phyloP scores from a whole-genome alignment of 1,140 invertebrate genomes.

The Drosophila sechellia region DNA sequence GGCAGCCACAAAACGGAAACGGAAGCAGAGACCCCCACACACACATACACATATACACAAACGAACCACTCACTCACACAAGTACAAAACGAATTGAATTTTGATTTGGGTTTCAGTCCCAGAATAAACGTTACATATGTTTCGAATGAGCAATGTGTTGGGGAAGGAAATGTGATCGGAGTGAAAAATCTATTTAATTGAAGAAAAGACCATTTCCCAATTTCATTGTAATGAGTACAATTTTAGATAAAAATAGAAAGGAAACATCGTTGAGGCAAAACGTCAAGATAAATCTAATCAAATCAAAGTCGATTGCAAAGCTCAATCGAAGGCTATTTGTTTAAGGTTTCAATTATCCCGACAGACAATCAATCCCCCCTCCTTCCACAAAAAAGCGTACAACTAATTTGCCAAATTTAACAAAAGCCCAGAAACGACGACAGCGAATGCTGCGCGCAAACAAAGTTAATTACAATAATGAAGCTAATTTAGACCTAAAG shows the following conservation, averaged over 20 bases:
- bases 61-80: slow-evolving; percentile 7
- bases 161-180: slow-evolving; percentile 3
- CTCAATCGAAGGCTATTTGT: slow-evolving; percentile 32
- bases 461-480: slow-evolving; percentile 76
- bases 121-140: slow-evolving; percentile 55
- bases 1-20: slow-evolving; percentile 68
- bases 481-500: slow-evolving; percentile 66
- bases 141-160: slow-evolving; percentile 10
- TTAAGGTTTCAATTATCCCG: slow-evolving; percentile 33
- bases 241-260: slow-evolving; percentile 2
- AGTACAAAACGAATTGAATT: slow-evolving; percentile 55
- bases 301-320: slow-evolving; percentile 16
- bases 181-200: slow-evolving; percentile 36
- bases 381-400: not conserved
- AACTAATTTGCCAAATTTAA: slow-evolving; percentile 69
- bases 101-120: slow-evolving; percentile 57
- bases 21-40: slow-evolving; percentile 38
- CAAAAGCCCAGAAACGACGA: slow-evolving; percentile 29
- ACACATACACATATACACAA: slow-evolving; percentile 8
- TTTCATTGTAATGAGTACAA: slow-evolving; percentile 3
- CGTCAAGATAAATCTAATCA: slow-evolving; percentile 18
- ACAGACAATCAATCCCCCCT: slow-evolving; percentile 14
- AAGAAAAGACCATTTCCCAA: slow-evolving; percentile 2
- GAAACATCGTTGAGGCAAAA: not conserved
- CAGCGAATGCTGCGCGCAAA: slow-evolving; percentile 13